Percentiles rank a stretch among this genome's conserved stretches.
These are phyloP conservation scores for Phataginus tricuspis DNA, from an alignment of 2,797 vertebrate species.

Conservation along the genomic window DNA sequence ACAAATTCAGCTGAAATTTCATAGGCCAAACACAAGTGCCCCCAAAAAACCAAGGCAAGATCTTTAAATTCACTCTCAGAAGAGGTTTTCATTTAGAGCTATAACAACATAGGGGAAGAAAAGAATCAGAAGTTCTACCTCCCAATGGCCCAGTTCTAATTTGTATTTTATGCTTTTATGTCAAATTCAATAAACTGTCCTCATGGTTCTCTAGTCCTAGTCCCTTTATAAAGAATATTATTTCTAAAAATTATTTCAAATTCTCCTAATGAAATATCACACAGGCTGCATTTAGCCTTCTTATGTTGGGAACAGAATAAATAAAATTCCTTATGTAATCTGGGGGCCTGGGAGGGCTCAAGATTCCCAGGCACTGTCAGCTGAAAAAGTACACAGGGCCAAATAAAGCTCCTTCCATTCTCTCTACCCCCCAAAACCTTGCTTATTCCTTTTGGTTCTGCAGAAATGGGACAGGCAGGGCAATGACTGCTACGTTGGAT, in stretches of 20 bases:
- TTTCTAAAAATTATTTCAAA: slow-evolving; percentile 33
- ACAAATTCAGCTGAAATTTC: slow-evolving; percentile 31
- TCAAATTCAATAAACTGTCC: slow-evolving; percentile 52
- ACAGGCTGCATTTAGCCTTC: neutral
- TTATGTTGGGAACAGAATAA: neutral
- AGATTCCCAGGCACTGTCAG: neutral
- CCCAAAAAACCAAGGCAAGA: slow-evolving; percentile 45
- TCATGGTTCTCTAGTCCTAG: neutral
- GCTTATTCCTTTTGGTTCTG: neutral
- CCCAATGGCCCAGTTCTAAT: slow-evolving; percentile 37
- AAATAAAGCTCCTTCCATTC: neutral
- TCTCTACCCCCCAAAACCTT: neutral
- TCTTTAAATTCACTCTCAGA: slow-evolving; percentile 46
- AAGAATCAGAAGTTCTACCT: neutral
- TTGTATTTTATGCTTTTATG: slow-evolving; percentile 57
- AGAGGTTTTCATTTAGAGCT: slow-evolving; percentile 27
- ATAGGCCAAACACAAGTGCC: slow-evolving; percentile 32
- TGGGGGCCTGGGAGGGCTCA: neutral
- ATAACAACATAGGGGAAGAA: neutral
- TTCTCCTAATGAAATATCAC: slow-evolving; percentile 10
- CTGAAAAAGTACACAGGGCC: neutral
- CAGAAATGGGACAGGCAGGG: neutral
- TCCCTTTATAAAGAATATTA: slow-evolving; percentile 41
- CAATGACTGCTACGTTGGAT: neutral
- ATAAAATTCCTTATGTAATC: neutral